phyloP scores from a whole-genome alignment of 2,113 vertebrate species.

The Oryzias celebensis region DNA sequence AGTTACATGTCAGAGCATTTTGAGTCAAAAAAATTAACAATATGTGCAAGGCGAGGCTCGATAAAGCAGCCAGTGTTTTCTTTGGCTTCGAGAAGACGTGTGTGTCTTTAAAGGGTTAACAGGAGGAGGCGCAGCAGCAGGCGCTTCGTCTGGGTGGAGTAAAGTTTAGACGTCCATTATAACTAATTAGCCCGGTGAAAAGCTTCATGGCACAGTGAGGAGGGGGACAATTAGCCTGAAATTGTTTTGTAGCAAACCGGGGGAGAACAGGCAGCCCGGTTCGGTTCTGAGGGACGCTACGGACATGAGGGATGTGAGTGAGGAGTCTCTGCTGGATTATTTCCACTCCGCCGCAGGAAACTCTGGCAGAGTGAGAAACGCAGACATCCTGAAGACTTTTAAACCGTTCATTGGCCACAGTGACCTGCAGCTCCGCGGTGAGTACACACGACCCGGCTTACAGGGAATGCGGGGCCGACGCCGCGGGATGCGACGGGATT shows the following conservation, averaged over 20 bases:
- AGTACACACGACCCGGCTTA: constrained; percentile 41
- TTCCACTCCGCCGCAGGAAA: constrained; percentile 68
- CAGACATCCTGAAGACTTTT: constrained; percentile 75
- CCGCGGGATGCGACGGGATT: neutral
- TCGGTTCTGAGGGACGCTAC: neutral
- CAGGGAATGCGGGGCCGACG: no score
- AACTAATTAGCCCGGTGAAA: constrained; percentile 62
- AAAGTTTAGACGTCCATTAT: constrained; percentile 58
- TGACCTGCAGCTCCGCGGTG: constrained; percentile 76
- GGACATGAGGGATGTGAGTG: constrained; percentile 75
- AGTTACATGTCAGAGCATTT: no score
- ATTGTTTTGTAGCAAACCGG: no score
- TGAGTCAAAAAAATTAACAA: no score
- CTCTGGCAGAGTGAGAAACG: constrained; percentile 73
- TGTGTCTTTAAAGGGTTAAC: constrained; percentile 71
- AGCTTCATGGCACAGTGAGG: constrained; percentile 17
- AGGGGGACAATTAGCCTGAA: neutral
- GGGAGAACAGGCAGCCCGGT: no score
- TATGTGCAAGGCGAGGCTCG: no score
- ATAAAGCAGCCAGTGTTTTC: neutral
- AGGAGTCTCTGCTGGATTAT: constrained; percentile 77
- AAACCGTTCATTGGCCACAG: constrained; percentile 78
- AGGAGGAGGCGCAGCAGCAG: constrained; percentile 62
- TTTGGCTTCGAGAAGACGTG: neutral
- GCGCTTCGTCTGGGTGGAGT: constrained; percentile 73